Conservation (phyloP, 2,888 invertebrate species). For the Amblyteles armatorius region DNA sequence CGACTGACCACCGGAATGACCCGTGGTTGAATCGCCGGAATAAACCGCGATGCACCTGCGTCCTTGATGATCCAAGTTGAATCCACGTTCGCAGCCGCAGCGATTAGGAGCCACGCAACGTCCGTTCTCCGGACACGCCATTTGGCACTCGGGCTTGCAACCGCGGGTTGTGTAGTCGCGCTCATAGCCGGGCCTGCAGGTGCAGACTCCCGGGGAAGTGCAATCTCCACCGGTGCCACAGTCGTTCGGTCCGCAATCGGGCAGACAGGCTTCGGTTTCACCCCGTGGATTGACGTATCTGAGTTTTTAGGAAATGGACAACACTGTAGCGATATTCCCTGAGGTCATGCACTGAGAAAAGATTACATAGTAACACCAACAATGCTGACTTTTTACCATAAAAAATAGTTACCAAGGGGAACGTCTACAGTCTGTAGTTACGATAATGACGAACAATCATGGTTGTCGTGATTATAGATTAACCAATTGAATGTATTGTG, state of each 20-base stretch:
- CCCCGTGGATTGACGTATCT: slow-evolving; percentile 78
- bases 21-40: not conserved
- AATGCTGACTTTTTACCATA: no score
- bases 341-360: no score
- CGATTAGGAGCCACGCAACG: slow-evolving; percentile 86
- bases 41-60: slow-evolving; percentile 53
- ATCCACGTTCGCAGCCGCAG: slow-evolving; percentile 87
- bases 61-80: slow-evolving; percentile 84
- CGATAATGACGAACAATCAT: no score
- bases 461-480: no score
- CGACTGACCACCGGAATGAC: not conserved
- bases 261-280: slow-evolving; percentile 77
- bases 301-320: slow-evolving; percentile 21
- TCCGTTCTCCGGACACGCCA: slow-evolving; percentile 84
- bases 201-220: slow-evolving; percentile 77
- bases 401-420: no score
- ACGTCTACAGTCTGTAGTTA: no score
- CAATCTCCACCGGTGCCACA: slow-evolving; percentile 76
- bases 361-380: no score
- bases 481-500: no score
- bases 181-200: slow-evolving; percentile 74
- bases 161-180: slow-evolving; percentile 74
- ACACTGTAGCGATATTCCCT: not conserved
- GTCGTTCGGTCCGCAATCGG: slow-evolving; percentile 74
- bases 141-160: slow-evolving; percentile 73